Evolutionary conservation across 2,888 invertebrate species (phyloP).

Genomic region (Pristionchus arcanus): DNA sequence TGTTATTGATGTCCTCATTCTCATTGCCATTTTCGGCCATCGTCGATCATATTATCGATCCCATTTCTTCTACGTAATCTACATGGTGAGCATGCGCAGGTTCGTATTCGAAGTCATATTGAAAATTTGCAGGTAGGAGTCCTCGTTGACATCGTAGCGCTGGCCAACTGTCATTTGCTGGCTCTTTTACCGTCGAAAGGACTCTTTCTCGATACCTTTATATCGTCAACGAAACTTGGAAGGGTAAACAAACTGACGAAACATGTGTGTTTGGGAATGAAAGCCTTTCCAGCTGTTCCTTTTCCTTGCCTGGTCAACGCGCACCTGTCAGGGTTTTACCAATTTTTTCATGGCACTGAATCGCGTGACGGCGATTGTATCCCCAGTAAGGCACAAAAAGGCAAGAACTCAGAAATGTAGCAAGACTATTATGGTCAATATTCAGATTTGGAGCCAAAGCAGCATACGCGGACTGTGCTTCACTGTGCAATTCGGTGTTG

Average conservation of each 20-base stretch:
- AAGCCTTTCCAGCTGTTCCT: background rate
- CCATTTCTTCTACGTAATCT: background rate
- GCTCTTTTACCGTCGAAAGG: background rate
- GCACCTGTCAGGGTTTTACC: background rate
- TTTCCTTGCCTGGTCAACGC: background rate
- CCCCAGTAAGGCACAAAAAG: background rate
- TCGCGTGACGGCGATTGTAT: background rate
- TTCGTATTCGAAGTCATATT: background rate
- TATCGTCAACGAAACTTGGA: background rate
- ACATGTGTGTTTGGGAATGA: background rate
- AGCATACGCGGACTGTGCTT: background rate
- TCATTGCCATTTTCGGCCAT: background rate
- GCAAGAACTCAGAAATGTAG: background rate
- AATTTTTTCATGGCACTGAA: background rate
- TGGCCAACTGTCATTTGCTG: background rate
- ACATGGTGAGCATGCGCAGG: background rate
- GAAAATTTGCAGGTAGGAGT: slow-evolving; percentile 2
- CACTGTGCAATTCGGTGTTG: background rate
- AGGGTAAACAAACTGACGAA: background rate
- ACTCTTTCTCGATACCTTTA: background rate
- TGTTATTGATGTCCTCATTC: background rate
- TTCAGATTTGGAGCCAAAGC: background rate
- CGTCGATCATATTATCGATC: background rate
- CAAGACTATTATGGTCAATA: background rate
- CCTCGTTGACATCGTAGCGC: background rate